Base-by-base conservation (phyloP, 2,888 invertebrate species). In the Drosophila lacicola region DNA sequence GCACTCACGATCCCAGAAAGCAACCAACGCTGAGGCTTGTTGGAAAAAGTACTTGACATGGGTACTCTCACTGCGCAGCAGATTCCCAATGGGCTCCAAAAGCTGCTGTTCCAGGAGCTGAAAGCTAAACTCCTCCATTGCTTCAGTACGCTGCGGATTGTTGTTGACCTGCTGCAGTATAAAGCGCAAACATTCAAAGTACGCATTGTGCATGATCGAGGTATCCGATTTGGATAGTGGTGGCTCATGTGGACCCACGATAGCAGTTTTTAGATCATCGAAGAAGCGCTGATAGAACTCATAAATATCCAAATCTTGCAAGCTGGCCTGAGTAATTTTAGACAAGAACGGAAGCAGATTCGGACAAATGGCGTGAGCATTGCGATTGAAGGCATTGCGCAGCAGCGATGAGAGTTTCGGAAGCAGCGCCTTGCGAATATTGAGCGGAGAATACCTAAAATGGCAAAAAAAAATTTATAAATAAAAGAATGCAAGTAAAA, bases 261-360 rank as follows among this genome's bases (percentile, higher is more conserved):
- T 92, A 90, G 96, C 96, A 33, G 91, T 90, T 70, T 95, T 94
- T 73, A 96, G 93, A 70, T 95, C 95, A 44, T 94, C 93, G 90
- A 97, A 96, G 89, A 97, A 95, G 50, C 94, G 93, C 10, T 91
- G 90, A 79, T 95, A 95, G 80, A 96, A 95, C 17, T 93, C 92
- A 3, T 90, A 76, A n/a, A 91, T 66, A 17, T 86, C 75, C 2
- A 70, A 33, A 21, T 88, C 89, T 56, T 89, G 81, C 2, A 87
- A 58, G 5, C 76, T 81, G 3, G 74, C 79, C 8, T 76, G 68
- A 3, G 88, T 74, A 72, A 96, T 94, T 46, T 94, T 93, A 4
- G 96, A 96, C 50, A 98, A 90, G 69, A 98, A 93, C 10, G 97
- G 97, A 60, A 97, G 92, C 61, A 98, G 91, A 91, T 96, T 95